Evolutionary conservation across 92 coral and sea anemone species (phyloP), one percentile per base, ranked within the genome.

Genomic region (Zoanthus sociatus): DNA sequence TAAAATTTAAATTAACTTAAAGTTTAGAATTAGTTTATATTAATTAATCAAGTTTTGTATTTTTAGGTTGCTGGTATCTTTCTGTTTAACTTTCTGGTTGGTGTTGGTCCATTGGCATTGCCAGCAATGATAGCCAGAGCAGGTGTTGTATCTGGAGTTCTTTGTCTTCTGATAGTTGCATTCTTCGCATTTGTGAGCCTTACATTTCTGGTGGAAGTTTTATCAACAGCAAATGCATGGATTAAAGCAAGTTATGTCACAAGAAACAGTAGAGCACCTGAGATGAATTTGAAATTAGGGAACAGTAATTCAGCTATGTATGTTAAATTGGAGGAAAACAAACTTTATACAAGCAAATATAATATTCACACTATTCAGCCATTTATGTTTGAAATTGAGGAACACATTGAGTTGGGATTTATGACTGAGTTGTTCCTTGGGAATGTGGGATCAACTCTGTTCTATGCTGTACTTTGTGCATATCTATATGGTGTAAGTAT

Each of bases 181-280:
- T 87, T 93, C 20, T 88, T 93, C 91, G 96, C 96, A 56, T 93
- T 93, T 55, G 77, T 93, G 12, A 91, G 90, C 26, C 77, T 87
- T 15, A 93, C 96, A 1, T 93, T 93, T 83, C 48, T 93, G 67
- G 82, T 93, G 37, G 96, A 93, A 79, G 96, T 93, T 33, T 86
- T 93, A 16, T 87, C 96, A 72, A 91, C 96, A 5, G 91, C 96
- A 55, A 93, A 93, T 89, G 94, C 96, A 2, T 93, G 96, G 96
- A 84, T 84, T 32, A 87, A 89, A 73, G 68, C 84, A 30, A 87
- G 84, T 54, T 63, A 92, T 31, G 67, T 56, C 1, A 9, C 54
- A n/a, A 66, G 72, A 60, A 64, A 6, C 14, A 63, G 18, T 61
- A 79, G 45, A 61, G 46, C 15, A 11, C 33, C 45, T 31, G 74